Conservation (phyloP, 2,888 invertebrate species). For the Strigamia maritima region DNA sequence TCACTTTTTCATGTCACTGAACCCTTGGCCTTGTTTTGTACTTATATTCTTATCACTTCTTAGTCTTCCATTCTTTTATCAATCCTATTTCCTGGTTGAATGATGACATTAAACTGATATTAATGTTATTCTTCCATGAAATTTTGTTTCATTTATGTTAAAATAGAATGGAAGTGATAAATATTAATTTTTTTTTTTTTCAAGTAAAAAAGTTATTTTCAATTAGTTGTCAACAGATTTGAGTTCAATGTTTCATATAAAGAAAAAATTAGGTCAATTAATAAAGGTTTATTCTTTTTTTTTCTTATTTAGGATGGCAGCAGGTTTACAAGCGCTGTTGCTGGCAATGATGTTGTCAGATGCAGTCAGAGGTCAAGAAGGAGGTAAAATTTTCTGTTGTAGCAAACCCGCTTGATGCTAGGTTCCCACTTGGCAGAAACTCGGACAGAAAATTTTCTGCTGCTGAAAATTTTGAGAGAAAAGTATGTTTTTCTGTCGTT, state of each 20-base stretch:
- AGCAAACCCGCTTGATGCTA: too few relatives aligned
- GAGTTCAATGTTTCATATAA: background rate
- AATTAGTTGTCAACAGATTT: too few relatives aligned
- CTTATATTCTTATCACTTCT: background rate
- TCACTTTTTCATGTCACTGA: slow-evolving; percentile 9
- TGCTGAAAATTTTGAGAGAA: too few relatives aligned
- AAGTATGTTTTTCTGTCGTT: too few relatives aligned
- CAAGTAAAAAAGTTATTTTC: too few relatives aligned
- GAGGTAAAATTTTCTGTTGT: background rate
- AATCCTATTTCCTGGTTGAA: slow-evolving; percentile 1
- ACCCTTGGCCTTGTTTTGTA: slow-evolving; percentile 15
- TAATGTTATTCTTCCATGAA: background rate
- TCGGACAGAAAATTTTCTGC: too few relatives aligned
- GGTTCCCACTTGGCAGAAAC: too few relatives aligned
- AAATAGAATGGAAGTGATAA: background rate
- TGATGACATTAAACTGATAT: background rate
- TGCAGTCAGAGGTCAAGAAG: background rate
- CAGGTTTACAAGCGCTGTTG: slow-evolving; percentile 35
- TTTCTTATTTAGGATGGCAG: slow-evolving; percentile 17
- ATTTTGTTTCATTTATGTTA: background rate
- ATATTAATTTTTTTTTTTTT: background rate
- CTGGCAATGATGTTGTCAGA: slow-evolving; percentile 36
- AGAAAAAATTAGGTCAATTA: background rate
- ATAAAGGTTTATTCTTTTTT: background rate
- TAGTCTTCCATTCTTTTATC: background rate